phyloP scores from a whole-genome alignment of 37 sponge, comb jelly and placozoan species.

The Mnemiopsis leidyi region DNA sequence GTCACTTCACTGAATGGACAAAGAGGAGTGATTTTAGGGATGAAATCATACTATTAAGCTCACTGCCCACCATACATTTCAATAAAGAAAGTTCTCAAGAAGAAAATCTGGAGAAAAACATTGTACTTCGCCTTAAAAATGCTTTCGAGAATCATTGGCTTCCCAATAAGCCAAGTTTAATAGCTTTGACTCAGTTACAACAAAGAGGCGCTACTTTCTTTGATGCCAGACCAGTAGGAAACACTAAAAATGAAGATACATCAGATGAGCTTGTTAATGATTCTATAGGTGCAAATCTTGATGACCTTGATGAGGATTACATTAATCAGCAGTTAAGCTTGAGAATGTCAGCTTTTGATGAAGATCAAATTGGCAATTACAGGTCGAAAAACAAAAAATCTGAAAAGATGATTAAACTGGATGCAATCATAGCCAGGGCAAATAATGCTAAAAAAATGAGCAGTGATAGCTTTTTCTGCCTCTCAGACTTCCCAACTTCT shows the following conservation, averaged over 20 bases:
- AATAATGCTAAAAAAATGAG: neutral
- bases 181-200: neutral
- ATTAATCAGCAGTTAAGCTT: neutral
- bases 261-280: neutral
- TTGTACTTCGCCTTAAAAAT: too few species aligned
- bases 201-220: neutral
- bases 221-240: neutral
- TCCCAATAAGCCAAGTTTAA: neutral
- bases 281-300: neutral
- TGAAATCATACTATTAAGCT: too few species aligned
- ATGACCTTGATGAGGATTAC: neutral
- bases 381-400: neutral
- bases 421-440: neutral
- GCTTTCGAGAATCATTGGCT: neutral
- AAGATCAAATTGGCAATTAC: neutral
- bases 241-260: neutral
- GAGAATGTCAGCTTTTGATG: constrained; percentile 27
- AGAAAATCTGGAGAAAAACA: too few species aligned
- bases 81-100: too few species aligned
- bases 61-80: too few species aligned
- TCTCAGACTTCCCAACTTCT: neutral
- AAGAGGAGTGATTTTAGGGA: too few species aligned
- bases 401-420: neutral
- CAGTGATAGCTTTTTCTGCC: neutral
- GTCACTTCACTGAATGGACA: too few species aligned